These are phyloP conservation scores for Ailuropoda melanoleuca DNA, from an alignment of 2,113 vertebrate species.

Conservation along the genomic window DNA sequence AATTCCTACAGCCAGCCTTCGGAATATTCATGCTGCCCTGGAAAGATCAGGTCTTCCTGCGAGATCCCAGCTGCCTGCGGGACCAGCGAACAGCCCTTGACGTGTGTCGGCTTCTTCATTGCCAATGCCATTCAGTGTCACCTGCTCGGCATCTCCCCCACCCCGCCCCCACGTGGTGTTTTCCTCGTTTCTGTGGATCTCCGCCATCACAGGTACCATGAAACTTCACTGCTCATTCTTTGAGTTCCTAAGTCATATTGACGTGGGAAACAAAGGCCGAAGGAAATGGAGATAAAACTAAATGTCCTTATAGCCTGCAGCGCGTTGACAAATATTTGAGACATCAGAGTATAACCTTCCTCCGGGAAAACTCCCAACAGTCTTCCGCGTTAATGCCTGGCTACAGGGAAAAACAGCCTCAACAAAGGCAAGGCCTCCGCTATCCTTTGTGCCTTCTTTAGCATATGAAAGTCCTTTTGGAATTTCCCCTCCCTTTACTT, in stretches of 20 bases:
- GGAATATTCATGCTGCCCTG: background rate
- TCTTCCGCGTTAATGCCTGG: background rate
- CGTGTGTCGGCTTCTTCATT: rapidly evolving
- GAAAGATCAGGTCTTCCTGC: background rate
- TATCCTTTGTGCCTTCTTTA: background rate
- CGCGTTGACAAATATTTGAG: background rate
- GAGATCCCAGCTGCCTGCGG: background rate
- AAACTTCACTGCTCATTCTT: background rate
- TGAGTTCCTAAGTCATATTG: background rate
- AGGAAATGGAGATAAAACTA: background rate
- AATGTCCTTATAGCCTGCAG: background rate
- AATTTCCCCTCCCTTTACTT: background rate
- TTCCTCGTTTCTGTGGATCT: background rate
- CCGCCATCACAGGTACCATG: rapidly evolving
- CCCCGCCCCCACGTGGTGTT: rapidly evolving
- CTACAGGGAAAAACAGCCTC: background rate
- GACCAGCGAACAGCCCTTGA: background rate
- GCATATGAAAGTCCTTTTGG: background rate
- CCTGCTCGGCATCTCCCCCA: background rate
- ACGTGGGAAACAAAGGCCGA: background rate
- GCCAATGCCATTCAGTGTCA: background rate
- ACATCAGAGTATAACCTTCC: background rate
- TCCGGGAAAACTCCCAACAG: background rate
- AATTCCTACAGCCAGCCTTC: background rate
- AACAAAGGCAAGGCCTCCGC: too few species aligned